Conservation (phyloP, 1,140 invertebrate species). For the Drosophila sturtevanti region DNA sequence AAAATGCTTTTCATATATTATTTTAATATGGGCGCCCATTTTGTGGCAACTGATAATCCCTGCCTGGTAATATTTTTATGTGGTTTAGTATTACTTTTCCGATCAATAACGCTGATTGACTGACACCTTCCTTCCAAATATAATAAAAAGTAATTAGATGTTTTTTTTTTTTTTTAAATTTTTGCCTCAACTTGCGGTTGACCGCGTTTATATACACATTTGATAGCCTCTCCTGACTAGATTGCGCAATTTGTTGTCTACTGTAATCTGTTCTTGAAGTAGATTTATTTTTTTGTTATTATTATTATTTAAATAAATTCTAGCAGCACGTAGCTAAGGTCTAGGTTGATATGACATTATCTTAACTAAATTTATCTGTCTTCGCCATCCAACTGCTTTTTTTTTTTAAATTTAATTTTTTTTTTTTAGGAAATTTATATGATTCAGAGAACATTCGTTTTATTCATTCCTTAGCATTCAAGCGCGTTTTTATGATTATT, state of each 20-base stretch:
- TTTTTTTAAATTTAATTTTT: not conserved
- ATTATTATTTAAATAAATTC: conserved; percentile 41
- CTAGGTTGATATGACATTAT: conserved; percentile 35
- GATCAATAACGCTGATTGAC: conserved; percentile 23
- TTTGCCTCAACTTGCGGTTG: conserved; percentile 42
- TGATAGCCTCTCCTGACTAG: conserved; percentile 27
- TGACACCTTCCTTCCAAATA: conserved; percentile 36
- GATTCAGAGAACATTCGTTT: not conserved
- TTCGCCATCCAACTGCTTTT: not conserved
- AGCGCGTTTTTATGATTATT: too few relatives aligned
- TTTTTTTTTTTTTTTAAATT: too few relatives aligned
- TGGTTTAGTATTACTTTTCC: conserved; percentile 32
- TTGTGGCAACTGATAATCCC: not conserved
- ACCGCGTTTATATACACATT: conserved; percentile 5
- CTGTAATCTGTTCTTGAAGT: conserved; percentile 27
- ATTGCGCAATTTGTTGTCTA: conserved; percentile 40
- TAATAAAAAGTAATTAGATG: conserved; percentile 13
- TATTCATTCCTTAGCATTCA: not conserved
- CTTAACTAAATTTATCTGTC: conserved; percentile 32
- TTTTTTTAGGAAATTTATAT: not conserved
- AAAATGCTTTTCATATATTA: too few relatives aligned
- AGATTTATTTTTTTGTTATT: conserved; percentile 5
- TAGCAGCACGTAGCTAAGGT: conserved; percentile 24
- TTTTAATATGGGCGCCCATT: too few relatives aligned
- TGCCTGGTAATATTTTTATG: conserved; percentile 1